Evolutionary conservation across 2,888 invertebrate species (phyloP).

Genomic region (Metallyticus violacea): DNA sequence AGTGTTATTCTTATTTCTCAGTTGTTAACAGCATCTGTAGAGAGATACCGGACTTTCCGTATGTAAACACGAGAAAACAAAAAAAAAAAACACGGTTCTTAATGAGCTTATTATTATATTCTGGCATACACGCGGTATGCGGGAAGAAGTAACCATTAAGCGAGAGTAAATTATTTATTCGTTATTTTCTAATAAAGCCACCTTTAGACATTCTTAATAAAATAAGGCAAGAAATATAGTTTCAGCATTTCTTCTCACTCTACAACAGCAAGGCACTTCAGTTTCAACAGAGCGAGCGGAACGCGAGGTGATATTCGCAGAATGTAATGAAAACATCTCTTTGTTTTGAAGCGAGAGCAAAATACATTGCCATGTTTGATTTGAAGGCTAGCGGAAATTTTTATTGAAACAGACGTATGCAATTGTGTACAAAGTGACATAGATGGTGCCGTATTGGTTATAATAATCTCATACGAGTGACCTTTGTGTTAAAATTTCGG

Average conservation of each 20-base stretch:
- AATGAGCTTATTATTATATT: no score
- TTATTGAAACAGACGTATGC: neutral
- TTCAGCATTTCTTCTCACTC: neutral
- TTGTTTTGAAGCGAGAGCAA: neutral
- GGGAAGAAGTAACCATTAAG: no score
- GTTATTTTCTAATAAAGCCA: no score
- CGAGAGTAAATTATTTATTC: no score
- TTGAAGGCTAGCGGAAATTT: neutral
- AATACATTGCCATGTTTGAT: neutral
- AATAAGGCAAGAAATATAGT: no score
- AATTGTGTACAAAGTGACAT: neutral
- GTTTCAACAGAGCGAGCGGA: neutral
- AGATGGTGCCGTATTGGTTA: neutral
- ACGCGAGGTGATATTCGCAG: neutral
- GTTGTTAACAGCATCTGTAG: no score
- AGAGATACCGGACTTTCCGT: no score
- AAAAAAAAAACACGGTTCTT: no score
- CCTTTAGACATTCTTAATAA: no score
- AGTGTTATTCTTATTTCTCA: no score
- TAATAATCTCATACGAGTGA: neutral
- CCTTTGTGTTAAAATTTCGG: neutral
- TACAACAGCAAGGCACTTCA: neutral
- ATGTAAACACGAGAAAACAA: no score
- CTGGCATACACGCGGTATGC: no score
- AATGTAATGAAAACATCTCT: neutral